These are phyloP conservation scores for Phaonia tiefii DNA, from an alignment of 2,888 invertebrate species.

Conservation along the genomic window DNA sequence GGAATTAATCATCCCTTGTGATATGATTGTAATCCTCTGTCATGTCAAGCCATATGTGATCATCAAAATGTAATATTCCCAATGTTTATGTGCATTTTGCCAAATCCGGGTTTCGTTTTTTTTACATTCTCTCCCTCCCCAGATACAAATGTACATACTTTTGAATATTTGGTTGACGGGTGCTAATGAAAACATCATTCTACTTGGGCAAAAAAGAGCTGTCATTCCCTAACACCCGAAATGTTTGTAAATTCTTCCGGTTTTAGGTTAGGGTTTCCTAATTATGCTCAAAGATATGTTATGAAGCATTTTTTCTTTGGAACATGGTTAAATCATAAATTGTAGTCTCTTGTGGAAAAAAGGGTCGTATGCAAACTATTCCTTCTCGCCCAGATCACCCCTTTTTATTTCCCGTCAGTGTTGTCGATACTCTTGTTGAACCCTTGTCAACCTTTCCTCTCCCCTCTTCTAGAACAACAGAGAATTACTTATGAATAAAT, in stretches of 20 bases:
- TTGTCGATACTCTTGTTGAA: slow-evolving; percentile 10
- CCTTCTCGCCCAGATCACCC: slow-evolving; percentile 41
- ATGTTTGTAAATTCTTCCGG: slow-evolving; percentile 8
- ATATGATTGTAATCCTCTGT: background rate
- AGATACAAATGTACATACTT: slow-evolving; percentile 17
- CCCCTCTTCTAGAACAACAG: slow-evolving; percentile 55
- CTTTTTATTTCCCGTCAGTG: background rate
- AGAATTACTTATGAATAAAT: slow-evolving; percentile 76
- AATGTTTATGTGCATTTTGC: slow-evolving; percentile 31
- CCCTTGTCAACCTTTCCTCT: slow-evolving; percentile 6
- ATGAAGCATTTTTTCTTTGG: background rate
- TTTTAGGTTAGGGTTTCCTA: slow-evolving; percentile 47
- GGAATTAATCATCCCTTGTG: slow-evolving; percentile 24
- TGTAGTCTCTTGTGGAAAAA: slow-evolving; percentile 18
- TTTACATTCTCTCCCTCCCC: too few relatives aligned
- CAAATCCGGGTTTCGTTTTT: slow-evolving; percentile 20
- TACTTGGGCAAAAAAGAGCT: slow-evolving; percentile 34
- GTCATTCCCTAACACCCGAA: slow-evolving; percentile 20
- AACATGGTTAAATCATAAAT: slow-evolving; percentile 40
- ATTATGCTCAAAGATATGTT: slow-evolving; percentile 8
- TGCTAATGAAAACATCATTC: slow-evolving; percentile 65
- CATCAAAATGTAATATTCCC: slow-evolving; percentile 38
- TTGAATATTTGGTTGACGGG: slow-evolving; percentile 27
- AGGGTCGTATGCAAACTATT: slow-evolving; percentile 22
- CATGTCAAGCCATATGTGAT: slow-evolving; percentile 30